A percentile compares a stretch with the other conserved stretches of the same genome.
phyloP scores from a whole-genome alignment of 2,888 invertebrate species.

The Polyommatus icarus region DNA sequence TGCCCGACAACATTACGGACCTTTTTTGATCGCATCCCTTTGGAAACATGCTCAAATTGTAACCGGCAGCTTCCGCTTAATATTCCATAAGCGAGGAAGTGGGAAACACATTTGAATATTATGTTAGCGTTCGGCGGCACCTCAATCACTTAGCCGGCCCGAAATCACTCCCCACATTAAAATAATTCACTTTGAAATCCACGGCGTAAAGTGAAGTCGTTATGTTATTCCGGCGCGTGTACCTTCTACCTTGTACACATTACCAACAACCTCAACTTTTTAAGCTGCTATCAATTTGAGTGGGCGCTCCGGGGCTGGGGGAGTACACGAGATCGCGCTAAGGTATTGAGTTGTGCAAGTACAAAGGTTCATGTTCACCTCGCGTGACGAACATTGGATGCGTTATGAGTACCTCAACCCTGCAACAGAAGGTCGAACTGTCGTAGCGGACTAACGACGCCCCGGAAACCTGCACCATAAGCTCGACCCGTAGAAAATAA shows the following conservation, averaged over 20 bases:
- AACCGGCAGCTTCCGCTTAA: background rate
- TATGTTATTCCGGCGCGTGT: background rate
- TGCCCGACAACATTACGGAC: background rate
- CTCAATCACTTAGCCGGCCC: background rate
- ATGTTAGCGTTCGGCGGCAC: background rate
- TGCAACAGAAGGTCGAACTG: background rate
- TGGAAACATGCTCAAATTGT: background rate
- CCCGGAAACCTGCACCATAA: background rate
- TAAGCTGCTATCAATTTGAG: slow-evolving; percentile 14
- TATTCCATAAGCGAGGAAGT: background rate
- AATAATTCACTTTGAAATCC: background rate
- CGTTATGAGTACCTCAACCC: background rate
- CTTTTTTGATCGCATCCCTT: background rate
- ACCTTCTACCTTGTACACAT: background rate
- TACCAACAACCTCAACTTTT: background rate
- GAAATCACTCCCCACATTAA: background rate
- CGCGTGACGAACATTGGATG: no score
- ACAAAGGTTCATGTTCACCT: background rate
- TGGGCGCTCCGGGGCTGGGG: background rate
- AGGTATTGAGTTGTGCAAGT: slow-evolving; percentile 5
- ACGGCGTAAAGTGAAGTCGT: background rate
- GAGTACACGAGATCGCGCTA: background rate
- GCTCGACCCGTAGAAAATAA: background rate
- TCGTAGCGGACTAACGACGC: background rate
- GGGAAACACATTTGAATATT: slow-evolving; percentile 17